Conservation (phyloP, 2,888 invertebrate genomes). For the Drosophila villosipedis region DNA sequence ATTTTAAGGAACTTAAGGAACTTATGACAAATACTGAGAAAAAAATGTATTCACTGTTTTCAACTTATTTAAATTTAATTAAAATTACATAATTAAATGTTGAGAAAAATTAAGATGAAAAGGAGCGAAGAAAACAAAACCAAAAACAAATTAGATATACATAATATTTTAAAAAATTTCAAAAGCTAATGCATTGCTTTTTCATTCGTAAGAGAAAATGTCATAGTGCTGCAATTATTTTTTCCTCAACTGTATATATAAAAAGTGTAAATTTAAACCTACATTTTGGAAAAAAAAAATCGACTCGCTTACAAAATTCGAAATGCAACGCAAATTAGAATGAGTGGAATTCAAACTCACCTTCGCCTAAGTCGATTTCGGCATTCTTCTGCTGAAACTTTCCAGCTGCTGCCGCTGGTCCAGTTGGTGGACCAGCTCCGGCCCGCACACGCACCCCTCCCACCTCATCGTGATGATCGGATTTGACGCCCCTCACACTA, state of each 20-base stretch:
- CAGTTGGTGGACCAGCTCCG: slow-evolving; percentile 60
- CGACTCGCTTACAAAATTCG: slow-evolving; percentile 14
- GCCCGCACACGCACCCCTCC: slow-evolving; percentile 63
- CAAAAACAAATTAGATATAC: neutral
- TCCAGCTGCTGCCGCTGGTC: slow-evolving; percentile 72
- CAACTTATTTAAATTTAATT: too few species aligned
- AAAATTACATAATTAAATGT: too few species aligned
- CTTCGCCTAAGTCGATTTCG: slow-evolving; percentile 85
- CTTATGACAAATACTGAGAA: too few species aligned
- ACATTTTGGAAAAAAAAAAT: neutral
- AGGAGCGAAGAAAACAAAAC: neutral
- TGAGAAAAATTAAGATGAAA: neutral
- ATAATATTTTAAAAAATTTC: fast-evolving
- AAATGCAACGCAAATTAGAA: slow-evolving; percentile 33
- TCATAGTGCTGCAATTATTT: neutral
- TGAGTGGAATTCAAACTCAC: slow-evolving; percentile 70
- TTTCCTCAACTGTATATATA: neutral
- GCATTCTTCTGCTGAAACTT: slow-evolving; percentile 84
- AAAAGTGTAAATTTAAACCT: neutral
- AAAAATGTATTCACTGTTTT: too few species aligned
- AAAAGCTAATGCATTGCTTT: neutral
- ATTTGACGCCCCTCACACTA: slow-evolving; percentile 83
- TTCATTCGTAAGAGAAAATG: neutral
- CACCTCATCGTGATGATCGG: slow-evolving; percentile 81
- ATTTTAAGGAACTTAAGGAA: neutral